Evolutionary conservation across 2,888 invertebrate species (phyloP).

Genomic region (Pimpla rufipes): DNA sequence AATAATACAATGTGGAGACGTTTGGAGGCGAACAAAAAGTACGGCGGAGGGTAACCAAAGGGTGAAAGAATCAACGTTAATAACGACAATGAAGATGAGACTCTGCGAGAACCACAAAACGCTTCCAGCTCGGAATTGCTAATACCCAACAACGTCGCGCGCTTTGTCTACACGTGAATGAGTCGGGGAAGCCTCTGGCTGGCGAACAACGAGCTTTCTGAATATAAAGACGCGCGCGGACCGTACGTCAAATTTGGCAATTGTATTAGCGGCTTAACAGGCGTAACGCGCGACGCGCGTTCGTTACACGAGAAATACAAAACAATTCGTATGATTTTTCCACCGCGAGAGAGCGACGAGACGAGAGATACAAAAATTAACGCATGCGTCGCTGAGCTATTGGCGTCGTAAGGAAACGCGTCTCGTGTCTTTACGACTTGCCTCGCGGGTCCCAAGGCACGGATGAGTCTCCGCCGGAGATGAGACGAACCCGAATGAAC

Average conservation of each 20-base stretch:
- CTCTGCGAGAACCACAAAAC: background rate
- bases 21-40: conserved; percentile 1
- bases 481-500: background rate
- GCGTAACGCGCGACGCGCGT: conserved; percentile 60
- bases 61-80: conserved; percentile 27
- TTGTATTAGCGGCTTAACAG: conserved; percentile 74
- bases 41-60: background rate
- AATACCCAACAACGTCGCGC: background rate
- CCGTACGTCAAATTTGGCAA: conserved; percentile 71
- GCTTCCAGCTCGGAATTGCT: conserved; percentile 9
- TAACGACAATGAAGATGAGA: conserved; percentile 22
- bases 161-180: conserved; percentile 16
- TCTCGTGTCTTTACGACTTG: conserved; percentile 16
- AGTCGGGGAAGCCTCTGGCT: conserved; percentile 32
- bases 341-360: conserved; percentile 11
- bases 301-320: conserved; percentile 14
- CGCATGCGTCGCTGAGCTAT: conserved; percentile 30
- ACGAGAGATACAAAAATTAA: conserved; percentile 47
- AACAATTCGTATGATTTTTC: conserved; percentile 20
- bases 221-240: conserved; percentile 47
- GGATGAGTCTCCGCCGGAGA: conserved; percentile 20
- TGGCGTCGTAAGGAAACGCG: conserved; percentile 49
- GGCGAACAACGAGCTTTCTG: conserved; percentile 62
- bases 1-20: background rate
- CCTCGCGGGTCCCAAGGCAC: conserved; percentile 32